Base-by-base conservation (phyloP, 2,888 invertebrate species). In the Mesorhabditis belari region DNA sequence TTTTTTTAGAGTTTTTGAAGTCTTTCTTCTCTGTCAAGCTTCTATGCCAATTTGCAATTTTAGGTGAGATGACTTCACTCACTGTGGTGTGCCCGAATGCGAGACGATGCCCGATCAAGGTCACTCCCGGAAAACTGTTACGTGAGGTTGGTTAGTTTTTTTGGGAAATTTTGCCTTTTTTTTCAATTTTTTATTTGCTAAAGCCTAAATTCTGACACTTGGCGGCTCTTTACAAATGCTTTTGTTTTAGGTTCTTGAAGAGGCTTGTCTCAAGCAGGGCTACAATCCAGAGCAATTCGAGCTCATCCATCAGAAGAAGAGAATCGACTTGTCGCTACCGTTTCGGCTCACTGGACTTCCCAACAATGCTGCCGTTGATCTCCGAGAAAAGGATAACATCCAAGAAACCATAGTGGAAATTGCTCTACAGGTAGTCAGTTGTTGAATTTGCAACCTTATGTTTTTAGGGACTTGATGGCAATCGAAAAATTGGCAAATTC, bases 301-400 rank as follows among this genome's bases (percentile, higher is more conserved):
- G 78, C 83, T 87, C 79, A n/a, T 61, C 49, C 68, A 65, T 12
- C 91, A 91, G 81, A 89, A 89, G 75, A 88, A 88, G 80, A 83
- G 88, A 26, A 80, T 92, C 26, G 91, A 92, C 81, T 84, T 89
- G 53, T 87, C 89, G 51, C 85, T 87, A 50, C 88, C 88, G 58
- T 86, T 92, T 61, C 87, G 91, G 25, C 91, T 90, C 82, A 88
- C 90, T 58, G 91, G 90, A 29, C 84, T 94, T 60, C 89, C 92
- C 3, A 94, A 93, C 82, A 92, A 92, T 85, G 92, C 91, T 50
- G 87, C 88, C 59, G 83, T 94, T 55, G 93, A 94, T 84, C 86
- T 94, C 86, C 86, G 88, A 44, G 86, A 87, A 28, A 61, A 61
- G 25, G 53, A 29, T 12, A 29, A 49, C 3, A 21, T 59, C 5